Conservation (phyloP, 2,888 invertebrate species). For the Adelognathus sp. region DNA sequence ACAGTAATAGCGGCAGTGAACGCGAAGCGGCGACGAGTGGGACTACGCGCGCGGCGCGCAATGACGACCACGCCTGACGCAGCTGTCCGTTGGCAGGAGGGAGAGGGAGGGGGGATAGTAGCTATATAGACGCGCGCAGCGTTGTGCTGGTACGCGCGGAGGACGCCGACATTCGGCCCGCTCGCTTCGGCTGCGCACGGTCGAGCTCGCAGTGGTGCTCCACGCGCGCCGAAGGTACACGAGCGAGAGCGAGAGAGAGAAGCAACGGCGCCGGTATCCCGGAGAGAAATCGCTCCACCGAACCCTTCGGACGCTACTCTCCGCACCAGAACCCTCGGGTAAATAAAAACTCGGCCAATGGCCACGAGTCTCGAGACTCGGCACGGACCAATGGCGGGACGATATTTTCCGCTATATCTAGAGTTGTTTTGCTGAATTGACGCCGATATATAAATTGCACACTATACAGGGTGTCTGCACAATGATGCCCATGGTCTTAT, state of each 20-base stretch:
- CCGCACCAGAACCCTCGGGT: conserved; percentile 17
- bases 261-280: neutral
- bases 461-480: neutral
- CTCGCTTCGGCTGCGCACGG: conserved; percentile 13
- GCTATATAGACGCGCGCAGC: neutral
- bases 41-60: conserved; percentile 48
- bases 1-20: conserved; percentile 8
- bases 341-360: conserved; percentile 25
- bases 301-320: conserved; percentile 18
- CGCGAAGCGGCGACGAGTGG: conserved; percentile 41
- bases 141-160: conserved; percentile 11
- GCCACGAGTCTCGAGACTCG: conserved; percentile 9
- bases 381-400: conserved; percentile 32
- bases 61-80: conserved; percentile 78
- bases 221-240: neutral
- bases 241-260: too few relatives aligned
- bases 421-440: neutral
- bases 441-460: neutral
- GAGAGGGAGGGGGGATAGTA: conserved; percentile 59
- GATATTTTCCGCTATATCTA: conserved; percentile 17
- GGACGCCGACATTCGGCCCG: conserved; percentile 32
- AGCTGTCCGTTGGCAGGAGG: conserved; percentile 66
- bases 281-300: conserved; percentile 21
- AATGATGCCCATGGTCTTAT: too few relatives aligned
- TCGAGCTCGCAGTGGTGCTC: conserved; percentile 10